Evolutionary conservation across 1,140 invertebrate species (phyloP), one percentile per base, ranked within the genome.

Genomic region (Saccostrea echinata): DNA sequence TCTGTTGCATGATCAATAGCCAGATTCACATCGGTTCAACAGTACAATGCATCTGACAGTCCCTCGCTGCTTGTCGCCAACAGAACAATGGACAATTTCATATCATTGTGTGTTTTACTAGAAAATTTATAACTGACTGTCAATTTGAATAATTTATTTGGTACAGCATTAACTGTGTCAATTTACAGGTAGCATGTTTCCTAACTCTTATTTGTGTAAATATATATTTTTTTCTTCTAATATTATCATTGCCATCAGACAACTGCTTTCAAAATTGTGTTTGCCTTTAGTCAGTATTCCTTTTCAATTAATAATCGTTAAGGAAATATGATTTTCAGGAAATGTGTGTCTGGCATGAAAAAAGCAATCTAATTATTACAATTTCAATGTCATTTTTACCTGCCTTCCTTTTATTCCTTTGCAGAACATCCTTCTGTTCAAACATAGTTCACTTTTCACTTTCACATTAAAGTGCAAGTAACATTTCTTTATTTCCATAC

Each of bases 271-370:
- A 61, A 61, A 61, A 61, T 61, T 18, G n/a, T 18, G 21, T 21
- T 21, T 61, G 55, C 55, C 55, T 61, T 21, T 21, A 61, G 13
- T 18, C 18, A n/a, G 18, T 61, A 6, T 61, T 6, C 0, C n/a
- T 61, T 61, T 61, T 61, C 55, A 61, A 61, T 61, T 61, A 61
- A 21, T 61, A 21, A 61, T n/a, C n/a, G 18, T n/a, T 21, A 21
- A 61, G 55, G n/a, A 61, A 61, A 61, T 61, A 61, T 61, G 27
- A 76, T 30, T 76, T 76, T 76, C 68, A 76, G 68, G 68, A 76
- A 76, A 76, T 76, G 68, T 76, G 27, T 30, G 6, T 76, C 12
- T 30, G 27, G 16, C 24, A 76, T 27, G 68, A 33, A 33, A 33
- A 64, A 64, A 64, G 21, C 21, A 21, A 64, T 64, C 43, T 43